Base-by-base conservation (phyloP, 2,888 invertebrate genomes). In the Slavum lentiscoides region DNA sequence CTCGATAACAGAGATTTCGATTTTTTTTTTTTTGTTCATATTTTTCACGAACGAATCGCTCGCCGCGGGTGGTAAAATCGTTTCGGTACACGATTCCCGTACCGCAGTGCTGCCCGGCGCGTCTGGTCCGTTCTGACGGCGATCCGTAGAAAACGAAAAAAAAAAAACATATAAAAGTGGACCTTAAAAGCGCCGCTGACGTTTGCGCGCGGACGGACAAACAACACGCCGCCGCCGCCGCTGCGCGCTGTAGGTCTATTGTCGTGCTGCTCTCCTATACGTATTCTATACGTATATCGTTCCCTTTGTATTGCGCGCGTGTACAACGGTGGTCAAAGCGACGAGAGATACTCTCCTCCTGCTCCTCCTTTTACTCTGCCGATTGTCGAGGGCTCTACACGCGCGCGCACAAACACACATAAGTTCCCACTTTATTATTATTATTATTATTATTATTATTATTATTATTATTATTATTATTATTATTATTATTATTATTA, bases 151-250 rank as follows among this genome's bases (percentile, higher is more conserved):
- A 30, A 1, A 30, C 1, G 4, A 30, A 30, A 30, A 30, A 30
- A 30, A 30, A 30, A 30, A 30, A 30, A 4, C 4, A 30, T 30
- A 77, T 53, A 72, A 72, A 80, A 80, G 70, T 64, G 70, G 80
- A 80, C 80, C 64, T 72, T 80, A 72, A 80, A 80, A 80, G 80
- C 80, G 72, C 64, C 64, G 64, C 64, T 70, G 80, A 80, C 70
- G 77, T 80, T 70, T 80, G 77, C n/a, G n/a, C n/a, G n/a, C n/a
- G n/a, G n/a, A n/a, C 62, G 70, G 77, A 53, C 53, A 62, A 76
- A 76, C 77, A 76, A 76, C 77, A 62, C 69, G 21, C 72, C 55
- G 21, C n/a, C n/a, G n/a, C n/a, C n/a, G n/a, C n/a, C n/a, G n/a
- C n/a, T n/a, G n/a, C n/a, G n/a, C n/a, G n/a, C 30, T 30, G 30